A percentile compares a stretch with the other conserved stretches of the same genome.
Evolutionary conservation across 2,888 invertebrate species (phyloP).

Genomic region (Epicampocera succincta): DNA sequence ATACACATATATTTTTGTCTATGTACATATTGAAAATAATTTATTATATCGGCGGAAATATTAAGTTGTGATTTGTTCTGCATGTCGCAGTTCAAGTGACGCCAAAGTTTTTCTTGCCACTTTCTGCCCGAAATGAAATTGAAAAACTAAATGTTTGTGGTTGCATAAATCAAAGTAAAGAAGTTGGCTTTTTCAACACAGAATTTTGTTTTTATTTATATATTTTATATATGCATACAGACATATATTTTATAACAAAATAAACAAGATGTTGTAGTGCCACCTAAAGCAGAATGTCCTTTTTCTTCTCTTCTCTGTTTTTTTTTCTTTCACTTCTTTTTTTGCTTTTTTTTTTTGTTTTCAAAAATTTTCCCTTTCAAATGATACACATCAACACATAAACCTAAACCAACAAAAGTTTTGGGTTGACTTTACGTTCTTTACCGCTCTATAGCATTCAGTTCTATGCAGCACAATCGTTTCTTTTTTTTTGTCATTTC

Average conservation of each 20-base stretch:
- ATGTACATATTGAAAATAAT: slow-evolving; percentile 53
- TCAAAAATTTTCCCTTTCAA: neutral
- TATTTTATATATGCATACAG: too few relatives aligned
- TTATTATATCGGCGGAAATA: slow-evolving; percentile 64
- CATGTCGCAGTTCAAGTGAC: slow-evolving; percentile 68
- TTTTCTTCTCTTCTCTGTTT: slow-evolving; percentile 16
- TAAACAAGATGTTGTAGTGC: slow-evolving; percentile 52
- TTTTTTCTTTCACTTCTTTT: neutral
- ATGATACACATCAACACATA: slow-evolving; percentile 3
- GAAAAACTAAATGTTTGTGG: slow-evolving; percentile 65
- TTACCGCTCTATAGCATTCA: too few relatives aligned
- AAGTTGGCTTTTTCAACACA: slow-evolving; percentile 31
- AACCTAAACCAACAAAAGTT: slow-evolving; percentile 21
- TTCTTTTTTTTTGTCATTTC: too few relatives aligned
- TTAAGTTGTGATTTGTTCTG: slow-evolving; percentile 69
- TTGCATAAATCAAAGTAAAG: slow-evolving; percentile 68
- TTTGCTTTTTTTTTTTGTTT: slow-evolving; percentile 21
- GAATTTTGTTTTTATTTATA: neutral
- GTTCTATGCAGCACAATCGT: too few relatives aligned
- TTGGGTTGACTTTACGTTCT: too few relatives aligned
- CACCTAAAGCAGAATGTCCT: slow-evolving; percentile 57
- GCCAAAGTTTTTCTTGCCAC: slow-evolving; percentile 59
- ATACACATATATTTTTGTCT: neutral
- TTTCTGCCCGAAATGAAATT: slow-evolving; percentile 33
- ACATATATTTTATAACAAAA: slow-evolving; percentile 29